Conservation (phyloP, 2,888 invertebrate species). For the Athrips mouffetella region DNA sequence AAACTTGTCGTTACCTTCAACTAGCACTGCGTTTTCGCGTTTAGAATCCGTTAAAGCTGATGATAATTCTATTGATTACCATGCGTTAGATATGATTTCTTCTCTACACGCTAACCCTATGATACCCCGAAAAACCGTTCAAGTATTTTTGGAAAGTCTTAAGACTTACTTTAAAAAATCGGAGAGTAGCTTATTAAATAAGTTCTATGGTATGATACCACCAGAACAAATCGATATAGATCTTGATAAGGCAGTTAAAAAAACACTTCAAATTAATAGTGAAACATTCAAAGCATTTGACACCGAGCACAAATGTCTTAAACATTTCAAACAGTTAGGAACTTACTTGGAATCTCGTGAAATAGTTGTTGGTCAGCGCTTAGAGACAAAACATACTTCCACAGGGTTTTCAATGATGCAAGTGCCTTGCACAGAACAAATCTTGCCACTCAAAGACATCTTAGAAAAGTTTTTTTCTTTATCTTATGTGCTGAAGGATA, state of each 20-base stretch:
- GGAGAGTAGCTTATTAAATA: no score
- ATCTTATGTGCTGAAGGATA: no score
- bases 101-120: neutral
- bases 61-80: no score
- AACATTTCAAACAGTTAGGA: no score
- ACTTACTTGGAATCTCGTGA: slow-evolving; percentile 11
- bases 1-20: no score
- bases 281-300: slow-evolving; percentile 5
- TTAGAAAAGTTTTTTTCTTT: no score
- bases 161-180: neutral
- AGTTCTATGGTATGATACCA: neutral
- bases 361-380: slow-evolving; percentile 16
- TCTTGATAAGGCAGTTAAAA: neutral
- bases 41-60: no score
- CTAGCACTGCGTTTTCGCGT: no score
- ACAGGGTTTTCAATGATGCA: neutral
- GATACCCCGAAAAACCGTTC: slow-evolving; percentile 1
- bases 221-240: neutral
- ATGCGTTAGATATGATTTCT: no score
- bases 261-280: neutral
- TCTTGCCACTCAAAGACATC: neutral
- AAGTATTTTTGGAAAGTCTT: neutral
- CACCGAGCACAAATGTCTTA: slow-evolving; percentile 15
- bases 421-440: slow-evolving; percentile 5
- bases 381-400: neutral